Evolutionary conservation across 2,888 invertebrate genomes (phyloP), one percentile per base, ranked within the genome.

Genomic region (Deilephila porcellus): DNA sequence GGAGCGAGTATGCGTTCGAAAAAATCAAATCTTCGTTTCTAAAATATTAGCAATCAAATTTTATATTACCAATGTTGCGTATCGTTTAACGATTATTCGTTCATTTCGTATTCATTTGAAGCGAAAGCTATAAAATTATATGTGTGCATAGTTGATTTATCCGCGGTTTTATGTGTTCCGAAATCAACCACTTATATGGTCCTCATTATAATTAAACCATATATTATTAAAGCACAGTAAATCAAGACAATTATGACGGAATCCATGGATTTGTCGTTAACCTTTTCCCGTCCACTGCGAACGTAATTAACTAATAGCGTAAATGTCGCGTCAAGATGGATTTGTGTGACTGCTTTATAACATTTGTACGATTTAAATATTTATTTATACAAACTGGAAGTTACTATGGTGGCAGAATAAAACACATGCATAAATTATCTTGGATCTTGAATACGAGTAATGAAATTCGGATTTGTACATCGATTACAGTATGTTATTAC

Each of bases 261-360:
- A 37, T 63, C 19, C 37, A 64, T 32, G 11, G 37, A 37, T 37
- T 64, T 67, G 25, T 67, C 45, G 67, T 67, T 67, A 67, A 67
- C 52, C 67, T 67, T 67, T 67, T 67, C 45, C 52, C 37, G 37
- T 64, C 11, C n/a, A 63, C 34, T 63, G 34, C 52, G 45, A 67
- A 64, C 20, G 37, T 67, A 67, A 67, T 67, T 25, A 52, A 45
- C 25, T 67, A 52, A 67, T 67, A 45, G 45, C 67, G 67, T 52
- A 67, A 67, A 52, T 67, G 67, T 67, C 64, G n/a, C 64, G 37
- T 64, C 67, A 67, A 67, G 25, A 45, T 25, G 17, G 20, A 52
- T 67, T 64, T 67, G 52, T 67, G 67, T 34, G 63, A 63, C 25
- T 67, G 45, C 52, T 67, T 67, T 52, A 67, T 25, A 45, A 52